Evolutionary conservation across 2,797 vertebrate genomes (phyloP).

Genomic region (Poecile montanus): DNA sequence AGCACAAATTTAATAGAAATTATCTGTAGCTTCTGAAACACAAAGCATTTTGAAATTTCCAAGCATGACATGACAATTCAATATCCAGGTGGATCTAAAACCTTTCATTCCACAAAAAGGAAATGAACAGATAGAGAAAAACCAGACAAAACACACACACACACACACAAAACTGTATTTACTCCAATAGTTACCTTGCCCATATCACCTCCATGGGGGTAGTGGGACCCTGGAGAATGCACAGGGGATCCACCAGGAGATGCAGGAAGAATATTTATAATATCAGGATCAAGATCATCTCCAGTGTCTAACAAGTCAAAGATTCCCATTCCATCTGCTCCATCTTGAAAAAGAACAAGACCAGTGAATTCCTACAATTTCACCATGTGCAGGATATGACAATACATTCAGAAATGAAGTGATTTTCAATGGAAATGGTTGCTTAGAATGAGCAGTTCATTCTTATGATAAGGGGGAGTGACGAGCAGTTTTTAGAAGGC

Average conservation of each 20-base stretch:
- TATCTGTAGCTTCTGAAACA: not conserved
- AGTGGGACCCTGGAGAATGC: conserved; percentile 96
- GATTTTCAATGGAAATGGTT: not conserved
- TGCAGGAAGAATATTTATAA: conserved; percentile 95
- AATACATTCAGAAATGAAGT: not conserved
- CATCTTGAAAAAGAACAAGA: conserved; percentile 78
- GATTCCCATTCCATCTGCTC: conserved; percentile 89
- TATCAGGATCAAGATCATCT: conserved; percentile 94
- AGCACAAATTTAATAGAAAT: not conserved
- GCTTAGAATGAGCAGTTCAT: not conserved
- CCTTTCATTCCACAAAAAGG: not conserved
- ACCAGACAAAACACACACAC: too few relatives aligned
- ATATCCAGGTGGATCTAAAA: not conserved
- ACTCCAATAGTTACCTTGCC: conserved; percentile 85
- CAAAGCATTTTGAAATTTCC: not conserved
- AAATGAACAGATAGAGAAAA: not conserved
- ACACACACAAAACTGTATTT: not conserved
- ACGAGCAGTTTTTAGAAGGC: not conserved
- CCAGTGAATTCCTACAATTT: not conserved
- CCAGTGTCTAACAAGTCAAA: conserved; percentile 94
- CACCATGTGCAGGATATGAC: not conserved
- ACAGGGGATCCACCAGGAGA: conserved; percentile 92
- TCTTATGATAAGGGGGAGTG: not conserved
- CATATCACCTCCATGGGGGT: conserved; percentile 91
- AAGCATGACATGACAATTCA: not conserved